A percentile compares a stretch with the other conserved stretches of the same genome.
Conservation (phyloP, 64 coral and sea anemone genomes). For the Cladopsammia gracilis region DNA sequence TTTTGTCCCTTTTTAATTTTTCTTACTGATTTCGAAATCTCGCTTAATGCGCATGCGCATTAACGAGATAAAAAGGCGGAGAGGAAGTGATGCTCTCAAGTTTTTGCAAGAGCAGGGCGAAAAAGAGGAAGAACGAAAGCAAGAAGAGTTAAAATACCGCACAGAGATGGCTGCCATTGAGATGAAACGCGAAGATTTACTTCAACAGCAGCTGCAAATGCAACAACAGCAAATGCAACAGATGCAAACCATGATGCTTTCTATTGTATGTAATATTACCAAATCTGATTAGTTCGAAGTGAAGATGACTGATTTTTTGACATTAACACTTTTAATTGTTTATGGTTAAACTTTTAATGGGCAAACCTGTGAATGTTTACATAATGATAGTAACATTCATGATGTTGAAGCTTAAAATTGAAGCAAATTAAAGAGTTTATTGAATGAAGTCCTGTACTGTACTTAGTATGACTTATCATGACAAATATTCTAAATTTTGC, state of each 20-base stretch:
- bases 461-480: too few species aligned
- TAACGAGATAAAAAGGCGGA: conserved; percentile 52
- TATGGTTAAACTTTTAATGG: not conserved
- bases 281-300: not conserved
- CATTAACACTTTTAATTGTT: not conserved
- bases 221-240: conserved; percentile 35
- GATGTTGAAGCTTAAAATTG: not conserved
- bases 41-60: too few species aligned
- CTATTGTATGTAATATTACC: not conserved
- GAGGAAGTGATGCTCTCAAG: conserved; percentile 39
- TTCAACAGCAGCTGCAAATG: conserved; percentile 48
- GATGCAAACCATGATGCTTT: conserved; percentile 48
- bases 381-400: not conserved
- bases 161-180: conserved; percentile 27
- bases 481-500: not conserved
- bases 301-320: too few species aligned
- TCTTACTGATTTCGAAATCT: too few species aligned
- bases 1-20: too few species aligned
- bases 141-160: conserved; percentile 53
- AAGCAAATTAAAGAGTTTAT: not conserved
- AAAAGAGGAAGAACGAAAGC: conserved; percentile 52
- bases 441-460: not conserved
- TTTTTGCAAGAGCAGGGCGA: conserved; percentile 55
- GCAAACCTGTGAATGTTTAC: not conserved
- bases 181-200: conserved; percentile 34